Evolutionary conservation across 2,113 vertebrate genomes (phyloP).

Genomic region (Sporophila hypoxantha): DNA sequence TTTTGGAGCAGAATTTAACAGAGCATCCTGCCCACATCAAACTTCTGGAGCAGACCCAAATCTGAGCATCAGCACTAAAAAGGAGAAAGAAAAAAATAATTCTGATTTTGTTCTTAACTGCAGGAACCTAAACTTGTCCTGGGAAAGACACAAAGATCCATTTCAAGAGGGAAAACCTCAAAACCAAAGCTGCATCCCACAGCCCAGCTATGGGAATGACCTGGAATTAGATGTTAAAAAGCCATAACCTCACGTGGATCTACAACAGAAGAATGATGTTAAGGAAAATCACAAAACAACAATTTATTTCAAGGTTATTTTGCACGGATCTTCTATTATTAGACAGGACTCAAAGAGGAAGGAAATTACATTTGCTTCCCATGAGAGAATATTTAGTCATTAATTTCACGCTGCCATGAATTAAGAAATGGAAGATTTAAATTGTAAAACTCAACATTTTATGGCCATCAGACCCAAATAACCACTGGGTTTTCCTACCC

Average conservation of each 20-base stretch:
- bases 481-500: rapidly evolving
- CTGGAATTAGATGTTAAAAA: rapidly evolving
- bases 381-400: background rate
- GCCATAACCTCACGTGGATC: rapidly evolving
- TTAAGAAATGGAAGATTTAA: background rate
- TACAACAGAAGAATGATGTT: background rate
- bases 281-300: background rate
- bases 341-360: background rate
- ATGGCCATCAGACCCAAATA: background rate
- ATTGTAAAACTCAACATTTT: background rate
- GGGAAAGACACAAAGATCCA: background rate
- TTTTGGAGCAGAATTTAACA: background rate
- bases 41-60: background rate
- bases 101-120: background rate
- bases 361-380: rapidly evolving
- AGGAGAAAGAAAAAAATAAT: rapidly evolving
- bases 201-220: background rate
- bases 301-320: background rate
- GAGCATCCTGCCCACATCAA: background rate
- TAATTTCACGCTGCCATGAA: background rate
- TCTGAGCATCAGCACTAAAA: background rate
- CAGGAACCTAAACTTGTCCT: background rate
- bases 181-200: background rate
- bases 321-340: background rate
- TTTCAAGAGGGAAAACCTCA: background rate